Evolutionary conservation across 1,140 invertebrate species (phyloP), one percentile per base, ranked within the genome.

Genomic region (Lepeophtheirus salmonis): DNA sequence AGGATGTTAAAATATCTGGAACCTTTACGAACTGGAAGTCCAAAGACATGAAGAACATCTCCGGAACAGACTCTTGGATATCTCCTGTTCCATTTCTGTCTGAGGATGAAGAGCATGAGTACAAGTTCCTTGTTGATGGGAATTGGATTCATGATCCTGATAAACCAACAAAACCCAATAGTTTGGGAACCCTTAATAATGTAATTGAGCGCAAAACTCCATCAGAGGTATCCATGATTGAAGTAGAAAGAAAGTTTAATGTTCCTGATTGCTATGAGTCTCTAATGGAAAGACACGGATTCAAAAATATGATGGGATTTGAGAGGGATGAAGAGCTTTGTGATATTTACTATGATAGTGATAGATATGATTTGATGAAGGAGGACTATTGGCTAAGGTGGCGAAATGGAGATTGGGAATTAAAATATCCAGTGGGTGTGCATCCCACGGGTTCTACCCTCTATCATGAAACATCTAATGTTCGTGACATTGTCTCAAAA

Each of bases 401-500:
- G 6, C 50, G 50, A 12, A 52, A 52, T 22, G 50, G 50, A 52
- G 50, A 52, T 16, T 52, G 50, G 50, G 50, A 52, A 16, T 16
- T 52, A 6, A 52, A 52, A 16, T 52, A 52, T 52, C 50, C 50
- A 12, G 50, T 52, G 50, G 50, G 50, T 10, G 4, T 16, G 6
- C n/a, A 22, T 16, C 50, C n/a, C 20, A 52, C 50, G n/a, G 50
- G 50, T 6, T 52, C 50, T 22, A 52, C 50, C 21, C 6, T 52
- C n/a, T 52, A 52, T 22, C 50, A 52, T 52, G 50, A 52, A 21
- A 52, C 50, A 12, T 52, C 50, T 10, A 52, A 52, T 52, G 50
- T 52, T 16, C n/a, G 16, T 52, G 50, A 52, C 12, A 52, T 52
- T 22, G 21, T 14, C 6, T 12, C 50, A 4, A 52, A 52, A 21